Evolutionary conservation across 2,797 vertebrate species (phyloP).

Genomic region (Synaphobranchus kaupii): DNA sequence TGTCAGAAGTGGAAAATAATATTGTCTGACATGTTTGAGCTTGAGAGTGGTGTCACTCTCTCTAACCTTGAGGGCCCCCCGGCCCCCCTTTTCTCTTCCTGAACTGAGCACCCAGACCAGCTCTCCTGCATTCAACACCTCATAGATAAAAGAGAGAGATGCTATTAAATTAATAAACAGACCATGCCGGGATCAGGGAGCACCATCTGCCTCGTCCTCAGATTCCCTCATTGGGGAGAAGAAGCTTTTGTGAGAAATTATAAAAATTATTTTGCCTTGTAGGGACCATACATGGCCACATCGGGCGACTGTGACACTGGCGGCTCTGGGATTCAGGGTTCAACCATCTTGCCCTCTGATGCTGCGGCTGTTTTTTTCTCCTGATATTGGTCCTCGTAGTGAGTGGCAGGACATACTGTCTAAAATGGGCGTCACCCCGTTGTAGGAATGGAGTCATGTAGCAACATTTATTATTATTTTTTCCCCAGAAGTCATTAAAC

Average conservation of each 20-base stretch:
- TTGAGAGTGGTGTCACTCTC: neutral
- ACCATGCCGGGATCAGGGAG: neutral
- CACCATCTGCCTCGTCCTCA: neutral
- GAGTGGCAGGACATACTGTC: too few relatives aligned
- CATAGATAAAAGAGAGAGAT: neutral
- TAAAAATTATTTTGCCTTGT: neutral
- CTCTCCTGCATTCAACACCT: neutral
- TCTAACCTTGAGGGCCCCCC: neutral
- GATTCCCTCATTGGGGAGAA: neutral
- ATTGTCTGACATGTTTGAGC: neutral
- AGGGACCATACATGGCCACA: neutral
- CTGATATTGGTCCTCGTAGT: neutral
- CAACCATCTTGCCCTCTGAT: neutral
- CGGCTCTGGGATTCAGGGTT: neutral
- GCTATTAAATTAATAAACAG: constrained; percentile 12
- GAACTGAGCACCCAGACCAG: neutral
- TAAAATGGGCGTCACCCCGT: too few relatives aligned
- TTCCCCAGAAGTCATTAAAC: too few relatives aligned
- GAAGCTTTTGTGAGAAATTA: neutral
- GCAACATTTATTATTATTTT: too few relatives aligned
- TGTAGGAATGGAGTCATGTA: too few relatives aligned
- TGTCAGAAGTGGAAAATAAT: neutral
- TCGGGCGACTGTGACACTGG: neutral
- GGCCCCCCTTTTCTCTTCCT: neutral
- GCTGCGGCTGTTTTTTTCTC: neutral